phyloP scores from a whole-genome alignment of 2,888 invertebrate species.

The Eilema griseolum region DNA sequence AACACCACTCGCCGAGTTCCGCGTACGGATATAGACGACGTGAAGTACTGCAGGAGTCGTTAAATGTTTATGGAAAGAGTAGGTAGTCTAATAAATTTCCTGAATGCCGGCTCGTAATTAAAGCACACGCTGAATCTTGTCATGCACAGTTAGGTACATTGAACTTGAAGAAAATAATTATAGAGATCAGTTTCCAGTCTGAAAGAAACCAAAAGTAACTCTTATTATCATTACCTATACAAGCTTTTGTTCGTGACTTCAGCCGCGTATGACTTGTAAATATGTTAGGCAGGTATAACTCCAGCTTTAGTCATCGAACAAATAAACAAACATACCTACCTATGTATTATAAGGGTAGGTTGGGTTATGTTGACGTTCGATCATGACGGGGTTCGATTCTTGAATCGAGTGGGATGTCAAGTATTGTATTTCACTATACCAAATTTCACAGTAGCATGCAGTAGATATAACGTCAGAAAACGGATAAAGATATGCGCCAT shows the following conservation, averaged over 20 bases:
- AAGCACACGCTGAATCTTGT: constrained; percentile 6
- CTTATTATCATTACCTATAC: not conserved
- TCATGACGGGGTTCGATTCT: not conserved
- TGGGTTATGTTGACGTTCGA: not conserved
- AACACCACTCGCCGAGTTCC: constrained; percentile 44
- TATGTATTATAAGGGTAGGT: too few relatives aligned
- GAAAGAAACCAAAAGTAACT: constrained; percentile 4
- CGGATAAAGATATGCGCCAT: not conserved
- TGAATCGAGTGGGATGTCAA: not conserved
- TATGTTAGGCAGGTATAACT: not conserved
- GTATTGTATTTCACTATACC: not conserved
- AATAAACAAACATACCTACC: not conserved
- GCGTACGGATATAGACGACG: constrained; percentile 47
- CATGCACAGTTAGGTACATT: constrained; percentile 14
- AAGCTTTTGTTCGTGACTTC: not conserved
- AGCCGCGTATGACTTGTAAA: not conserved
- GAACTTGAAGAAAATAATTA: constrained; percentile 2
- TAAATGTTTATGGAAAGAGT: constrained; percentile 18
- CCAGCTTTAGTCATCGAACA: not conserved
- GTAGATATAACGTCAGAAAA: not conserved
- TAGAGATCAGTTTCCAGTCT: not conserved
- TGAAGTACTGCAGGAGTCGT: constrained; percentile 26
- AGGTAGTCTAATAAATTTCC: not conserved
- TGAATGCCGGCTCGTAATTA: constrained; percentile 15
- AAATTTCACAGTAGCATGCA: not conserved